These are phyloP conservation scores for Metacarcinus magister DNA, from an alignment of 2,888 invertebrate species.

Conservation along the genomic window DNA sequence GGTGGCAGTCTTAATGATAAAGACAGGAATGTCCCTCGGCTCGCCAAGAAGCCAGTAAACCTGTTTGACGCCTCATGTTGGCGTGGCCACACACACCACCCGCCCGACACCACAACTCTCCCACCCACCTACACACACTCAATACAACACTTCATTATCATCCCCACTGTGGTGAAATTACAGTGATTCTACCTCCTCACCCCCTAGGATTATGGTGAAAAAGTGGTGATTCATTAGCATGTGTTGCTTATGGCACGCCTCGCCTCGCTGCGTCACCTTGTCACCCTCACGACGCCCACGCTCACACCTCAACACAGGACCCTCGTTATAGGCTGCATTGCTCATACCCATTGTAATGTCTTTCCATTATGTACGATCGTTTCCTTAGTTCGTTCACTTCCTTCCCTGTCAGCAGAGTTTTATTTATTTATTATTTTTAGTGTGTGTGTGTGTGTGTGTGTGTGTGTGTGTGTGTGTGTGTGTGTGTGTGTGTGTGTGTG, in stretches of 20 bases:
- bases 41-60: slow-evolving; percentile 26
- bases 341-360: too few relatives aligned
- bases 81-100: slow-evolving; percentile 26
- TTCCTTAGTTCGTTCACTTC: too few relatives aligned
- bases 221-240: neutral
- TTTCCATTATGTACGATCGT: too few relatives aligned
- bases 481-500: neutral
- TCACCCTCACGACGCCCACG: neutral
- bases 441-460: neutral
- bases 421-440: too few relatives aligned
- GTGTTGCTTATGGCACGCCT: neutral
- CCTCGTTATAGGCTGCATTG: too few relatives aligned
- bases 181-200: neutral
- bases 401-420: too few relatives aligned
- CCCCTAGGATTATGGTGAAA: neutral
- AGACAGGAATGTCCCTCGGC: slow-evolving; percentile 13
- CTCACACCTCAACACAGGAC: neutral
- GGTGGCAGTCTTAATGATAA: slow-evolving; percentile 2
- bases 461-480: neutral
- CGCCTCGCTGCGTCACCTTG: neutral
- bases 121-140: neutral
- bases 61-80: slow-evolving; percentile 15
- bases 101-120: neutral
- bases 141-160: neutral
- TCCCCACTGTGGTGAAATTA: neutral